Base-by-base conservation (phyloP, 2,113 vertebrate species). In the Malurus melanocephalus region DNA sequence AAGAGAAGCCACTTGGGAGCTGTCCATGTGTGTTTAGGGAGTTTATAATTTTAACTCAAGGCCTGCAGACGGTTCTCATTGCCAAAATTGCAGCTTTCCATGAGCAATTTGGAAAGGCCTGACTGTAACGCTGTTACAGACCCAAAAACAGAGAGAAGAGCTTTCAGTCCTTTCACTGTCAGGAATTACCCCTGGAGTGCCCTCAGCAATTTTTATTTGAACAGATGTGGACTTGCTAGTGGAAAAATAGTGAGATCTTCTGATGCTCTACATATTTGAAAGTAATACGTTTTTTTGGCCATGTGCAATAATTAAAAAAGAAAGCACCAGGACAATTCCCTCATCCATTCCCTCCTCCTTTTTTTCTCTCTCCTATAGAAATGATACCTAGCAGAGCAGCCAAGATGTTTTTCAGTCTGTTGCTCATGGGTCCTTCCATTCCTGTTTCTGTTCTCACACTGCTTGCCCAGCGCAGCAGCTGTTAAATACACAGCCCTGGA, bases 321-420 rank as follows among this genome's bases (percentile, higher is more conserved):
- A 78, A 66, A 86, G 24, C 52, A 27, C 7, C 28, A 68, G 45
- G 23, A 57, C 20, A 62, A 23, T 77, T 73, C 73, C 24, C 60
- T 85, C 32, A 30, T 88, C 60, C 45, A 7, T 87, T 62, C 60
- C n/a, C 56, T 77, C 24, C 14, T 81, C 24, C 27, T 76, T 67
- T 92, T 61, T 61, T 15, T 55, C 61, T 40, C 57, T 75, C 21
- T 73, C 40, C 46, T 67, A 20, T 42, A 51, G 76, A 81, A 87
- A 64, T 71, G 49, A 11, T 68, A 22, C 48, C 28, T 49, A 23
- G 12, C 42, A 78, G 57, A 87, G 46, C 71, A 89, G 95, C 95
- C 94, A 95, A 89, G 90, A 69, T 76, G 40, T 93, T 93, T 93
- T 78, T 89, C 67, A 90, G 79, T 83, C 87, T 87, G 59, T 60